Evolutionary conservation across 2,113 vertebrate genomes (phyloP).

Genomic region (Xenus cinereus): DNA sequence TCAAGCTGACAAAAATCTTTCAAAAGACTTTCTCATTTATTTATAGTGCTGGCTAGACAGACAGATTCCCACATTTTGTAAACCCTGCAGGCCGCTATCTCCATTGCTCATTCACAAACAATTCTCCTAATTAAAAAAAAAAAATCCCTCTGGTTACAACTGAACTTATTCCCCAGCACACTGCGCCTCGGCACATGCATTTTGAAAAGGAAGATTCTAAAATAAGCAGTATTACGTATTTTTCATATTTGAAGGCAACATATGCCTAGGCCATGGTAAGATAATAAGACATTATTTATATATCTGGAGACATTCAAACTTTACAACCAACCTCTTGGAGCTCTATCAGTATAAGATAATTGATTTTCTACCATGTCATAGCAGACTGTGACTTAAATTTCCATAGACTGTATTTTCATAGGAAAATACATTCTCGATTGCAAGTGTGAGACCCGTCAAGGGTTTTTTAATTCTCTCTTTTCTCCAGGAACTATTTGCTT

Average conservation of each 20-base stretch:
- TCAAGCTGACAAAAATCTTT: neutral
- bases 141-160: neutral
- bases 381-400: neutral
- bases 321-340: neutral
- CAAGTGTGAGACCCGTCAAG: neutral
- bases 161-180: neutral
- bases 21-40: conserved; percentile 23
- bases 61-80: conserved; percentile 28
- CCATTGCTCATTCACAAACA: conserved; percentile 51
- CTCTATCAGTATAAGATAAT: neutral
- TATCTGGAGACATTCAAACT: neutral
- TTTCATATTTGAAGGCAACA: neutral
- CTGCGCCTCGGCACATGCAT: neutral
- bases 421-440: neutral
- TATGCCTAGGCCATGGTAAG: neutral
- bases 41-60: conserved; percentile 46
- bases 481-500: neutral
- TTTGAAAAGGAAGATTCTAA: neutral
- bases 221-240: neutral
- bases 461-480: neutral
- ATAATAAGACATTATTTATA: neutral
- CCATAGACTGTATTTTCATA: neutral
- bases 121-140: conserved; percentile 6
- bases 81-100: conserved; percentile 4
- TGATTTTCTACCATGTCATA: neutral